These are phyloP conservation scores for Saimiri boliviensis DNA, from an alignment of 2,113 vertebrate genomes.

Conservation along the genomic window DNA sequence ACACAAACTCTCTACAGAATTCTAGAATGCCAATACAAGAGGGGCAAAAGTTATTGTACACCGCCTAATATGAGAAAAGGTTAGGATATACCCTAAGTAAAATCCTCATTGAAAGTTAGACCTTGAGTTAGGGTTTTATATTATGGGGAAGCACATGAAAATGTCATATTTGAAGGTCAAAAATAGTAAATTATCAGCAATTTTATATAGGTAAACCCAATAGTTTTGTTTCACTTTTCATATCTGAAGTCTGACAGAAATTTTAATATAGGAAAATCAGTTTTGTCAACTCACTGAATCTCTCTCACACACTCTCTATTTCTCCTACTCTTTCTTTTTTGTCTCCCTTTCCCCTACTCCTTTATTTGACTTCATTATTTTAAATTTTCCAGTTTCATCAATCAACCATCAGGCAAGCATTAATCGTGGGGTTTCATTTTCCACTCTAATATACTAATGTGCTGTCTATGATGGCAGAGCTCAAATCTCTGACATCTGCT, in stretches of 20 bases:
- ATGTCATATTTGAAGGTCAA: background rate
- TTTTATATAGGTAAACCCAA: background rate
- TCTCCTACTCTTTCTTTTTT: background rate
- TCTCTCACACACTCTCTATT: background rate
- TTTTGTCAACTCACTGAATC: background rate
- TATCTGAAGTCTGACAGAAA: constrained; percentile 18
- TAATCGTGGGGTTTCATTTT: constrained; percentile 47
- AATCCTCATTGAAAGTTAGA: background rate
- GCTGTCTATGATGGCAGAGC: background rate
- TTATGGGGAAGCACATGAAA: background rate
- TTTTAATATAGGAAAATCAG: constrained; percentile 12
- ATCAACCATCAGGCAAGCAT: background rate
- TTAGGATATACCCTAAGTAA: background rate
- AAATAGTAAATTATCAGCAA: background rate
- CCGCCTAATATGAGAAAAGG: background rate
- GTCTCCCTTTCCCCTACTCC: background rate
- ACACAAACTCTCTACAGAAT: background rate
- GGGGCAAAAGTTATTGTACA: background rate
- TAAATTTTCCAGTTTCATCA: constrained; percentile 39
- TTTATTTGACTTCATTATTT: constrained; percentile 32
- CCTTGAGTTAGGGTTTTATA: background rate
- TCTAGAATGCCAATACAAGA: background rate
- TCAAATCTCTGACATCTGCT: constrained; percentile 35
- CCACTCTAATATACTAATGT: background rate
- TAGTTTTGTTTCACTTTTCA: background rate